Evolutionary conservation across 2,797 vertebrate species (phyloP), one percentile per base, ranked within the genome.

Genomic region (Fratercula arctica): DNA sequence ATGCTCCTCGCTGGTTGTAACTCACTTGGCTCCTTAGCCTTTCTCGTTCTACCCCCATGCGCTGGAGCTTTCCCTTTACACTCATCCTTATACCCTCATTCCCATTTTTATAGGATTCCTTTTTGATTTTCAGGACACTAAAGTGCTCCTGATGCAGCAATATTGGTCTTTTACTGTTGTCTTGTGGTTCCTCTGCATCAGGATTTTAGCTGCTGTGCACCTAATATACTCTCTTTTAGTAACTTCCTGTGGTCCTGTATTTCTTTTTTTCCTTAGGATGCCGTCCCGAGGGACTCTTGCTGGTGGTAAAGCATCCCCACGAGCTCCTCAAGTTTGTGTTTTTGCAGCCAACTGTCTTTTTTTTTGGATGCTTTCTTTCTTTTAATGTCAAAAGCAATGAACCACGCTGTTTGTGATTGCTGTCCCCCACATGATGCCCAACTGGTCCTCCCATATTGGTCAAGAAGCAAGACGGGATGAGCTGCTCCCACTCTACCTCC

Each of bases 141-240:
- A 91, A 94, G 61, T 84, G 88, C 85, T 94, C 61, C 92, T 95
- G 80, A 90, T 91, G 61, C 83, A 95, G 80, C 87, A 95, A 57
- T 91, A 69, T 59, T 45, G 33, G 50, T 48, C 79, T 91, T 95
- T 93, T 91, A 88, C 73, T 81, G 73, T 78, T 91, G 85, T 81
- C 61, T 69, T 64, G 69, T 91, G 57, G 11, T 61, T 91, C 57
- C 50, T 26, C 53, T 78, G 66, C 51, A 75, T 43, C 69, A 75
- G 69, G 79, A 80, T 86, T 86, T 94, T 69, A 90, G 90, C 69
- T 90, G 68, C 61, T 72, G 25, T 50, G 31, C 15, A 61, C 57
- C 46, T 93, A 50, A 66, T 86, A 72, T 29, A 81, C 18, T 67
- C 13, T 43, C 6, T 76, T 93, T 92, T 43, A 94, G 69, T 91